Conservation (phyloP, 2,888 invertebrate genomes). For the Xestia rhomboidea region DNA sequence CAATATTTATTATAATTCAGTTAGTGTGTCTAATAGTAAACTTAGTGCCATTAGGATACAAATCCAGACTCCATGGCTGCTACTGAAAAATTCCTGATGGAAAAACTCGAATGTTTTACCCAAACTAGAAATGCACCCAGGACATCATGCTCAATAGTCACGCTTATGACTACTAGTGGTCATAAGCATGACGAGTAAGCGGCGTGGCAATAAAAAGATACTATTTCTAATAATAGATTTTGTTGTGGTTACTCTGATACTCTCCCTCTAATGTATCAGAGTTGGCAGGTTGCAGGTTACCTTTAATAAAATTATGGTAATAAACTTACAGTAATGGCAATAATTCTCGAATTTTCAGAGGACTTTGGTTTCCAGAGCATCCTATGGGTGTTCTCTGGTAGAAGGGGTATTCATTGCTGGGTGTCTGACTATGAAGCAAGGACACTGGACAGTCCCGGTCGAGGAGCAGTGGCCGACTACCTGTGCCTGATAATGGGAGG, state of each 20-base stretch:
- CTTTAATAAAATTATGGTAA: neutral
- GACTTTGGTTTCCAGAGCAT: conserved; percentile 98
- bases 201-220: neutral
- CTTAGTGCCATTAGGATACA: neutral
- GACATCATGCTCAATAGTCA: neutral
- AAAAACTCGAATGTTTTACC: neutral
- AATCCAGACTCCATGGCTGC: neutral
- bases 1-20: neutral
- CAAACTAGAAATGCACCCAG: neutral
- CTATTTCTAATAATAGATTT: neutral
- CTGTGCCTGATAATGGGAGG: conserved; percentile 94
- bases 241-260: neutral
- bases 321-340: neutral
- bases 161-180: neutral
- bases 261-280: neutral
- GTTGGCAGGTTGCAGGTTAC: too few species aligned
- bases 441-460: conserved; percentile 92
- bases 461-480: conserved; percentile 97
- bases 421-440: conserved; percentile 97
- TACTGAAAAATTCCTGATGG: neutral
- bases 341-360: conserved; percentile 88
- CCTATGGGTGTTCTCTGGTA: conserved; percentile 99
- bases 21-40: neutral
- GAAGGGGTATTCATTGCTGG: conserved; percentile 99
- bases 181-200: too few species aligned